Evolutionary conservation across 1,140 invertebrate species (phyloP), one percentile per base, ranked within the genome.

Genomic region (Arctopsyche grandis): DNA sequence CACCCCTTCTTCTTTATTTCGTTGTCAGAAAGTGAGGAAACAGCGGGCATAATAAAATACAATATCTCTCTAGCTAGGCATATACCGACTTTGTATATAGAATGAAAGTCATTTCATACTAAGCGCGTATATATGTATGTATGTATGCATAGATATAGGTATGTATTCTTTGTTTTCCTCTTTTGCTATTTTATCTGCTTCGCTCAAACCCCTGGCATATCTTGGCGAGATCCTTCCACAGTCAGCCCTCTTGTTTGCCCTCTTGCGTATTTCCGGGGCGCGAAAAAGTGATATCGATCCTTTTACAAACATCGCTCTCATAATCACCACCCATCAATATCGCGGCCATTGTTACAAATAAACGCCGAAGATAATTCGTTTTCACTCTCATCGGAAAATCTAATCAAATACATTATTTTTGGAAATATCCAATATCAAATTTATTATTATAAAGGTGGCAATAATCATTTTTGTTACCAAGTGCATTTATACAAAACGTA

Each of bases 21-120:
- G 58, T 19, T 9, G 58, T 60, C 58, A 19, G 48, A 60, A 60
- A 60, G 58, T 22, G 70, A 24, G 21, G 70, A 46, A 73, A 73
- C 38, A 48, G n/a, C 38, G 70, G 21, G 16, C 70, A 44, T 73
- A 48, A 73, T 73, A 74, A 74, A 56, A 56, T 56, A 74, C 71
- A 74, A 74, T 56, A 26, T 66, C 24, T 29, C 63, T 21, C 21
- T 52, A 52, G 48, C 48, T 52, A 14, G 48, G 48, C 12, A 10
- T 16, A 52, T 52, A 14, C 12, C 16, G 3, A 52, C 12, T 52
- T 5, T 52, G 16, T 52, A 52, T 52, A 52, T 12, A 14, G 16
- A 52, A 52, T 14, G 16, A 52, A 52, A 52, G 16, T 52, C 48
- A 52, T 52, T 52, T 14, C 10, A 52, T 52, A 52, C 48, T 52